Evolutionary conservation across 2,797 vertebrate species (phyloP).

Genomic region (Pangasius djambal): DNA sequence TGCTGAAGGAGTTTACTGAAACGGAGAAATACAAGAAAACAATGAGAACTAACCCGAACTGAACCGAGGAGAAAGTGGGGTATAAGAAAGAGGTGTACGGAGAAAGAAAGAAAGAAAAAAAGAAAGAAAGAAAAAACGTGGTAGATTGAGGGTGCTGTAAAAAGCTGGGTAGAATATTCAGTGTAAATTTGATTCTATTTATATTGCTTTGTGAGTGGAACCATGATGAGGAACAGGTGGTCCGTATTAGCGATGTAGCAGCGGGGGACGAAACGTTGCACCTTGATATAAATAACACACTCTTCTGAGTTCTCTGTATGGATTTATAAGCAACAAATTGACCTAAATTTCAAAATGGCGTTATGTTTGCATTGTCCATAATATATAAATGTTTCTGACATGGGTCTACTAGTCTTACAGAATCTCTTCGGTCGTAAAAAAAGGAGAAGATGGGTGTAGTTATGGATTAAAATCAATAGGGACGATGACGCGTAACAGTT

Average conservation of each 20-base stretch:
- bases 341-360: background rate
- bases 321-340: background rate
- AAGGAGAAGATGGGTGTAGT: background rate
- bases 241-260: background rate
- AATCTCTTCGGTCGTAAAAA: background rate
- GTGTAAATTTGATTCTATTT: conserved; percentile 7
- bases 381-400: background rate
- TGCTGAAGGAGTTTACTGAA: conserved; percentile 20
- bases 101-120: background rate
- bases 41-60: background rate
- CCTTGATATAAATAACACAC: background rate
- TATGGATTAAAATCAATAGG: background rate
- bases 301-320: background rate
- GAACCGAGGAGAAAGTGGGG: background rate
- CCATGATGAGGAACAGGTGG: background rate
- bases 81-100: background rate
- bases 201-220: background rate
- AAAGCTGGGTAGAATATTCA: background rate
- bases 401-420: background rate
- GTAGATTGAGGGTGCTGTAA: background rate
- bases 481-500: background rate
- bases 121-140: background rate
- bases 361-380: background rate
- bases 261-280: background rate
- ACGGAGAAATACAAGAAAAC: background rate